Percentiles rank a stretch among this genome's conserved stretches.
Conservation (phyloP, 2,888 invertebrate genomes). For the Drosophila bunnanda region DNA sequence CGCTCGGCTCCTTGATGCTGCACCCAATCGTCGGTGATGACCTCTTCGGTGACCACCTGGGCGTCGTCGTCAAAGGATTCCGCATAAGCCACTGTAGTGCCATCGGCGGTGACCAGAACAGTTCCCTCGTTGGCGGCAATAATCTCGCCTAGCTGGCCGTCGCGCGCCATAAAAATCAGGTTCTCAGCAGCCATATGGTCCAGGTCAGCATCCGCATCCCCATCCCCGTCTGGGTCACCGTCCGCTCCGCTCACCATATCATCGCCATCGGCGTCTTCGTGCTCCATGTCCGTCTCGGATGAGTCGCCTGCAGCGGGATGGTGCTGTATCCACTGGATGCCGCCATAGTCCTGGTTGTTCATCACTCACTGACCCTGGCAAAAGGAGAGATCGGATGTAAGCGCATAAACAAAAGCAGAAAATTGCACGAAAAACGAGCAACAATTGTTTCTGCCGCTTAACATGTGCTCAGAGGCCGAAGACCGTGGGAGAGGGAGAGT, state of each 20-base stretch:
- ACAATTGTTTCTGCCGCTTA: slow-evolving; percentile 59
- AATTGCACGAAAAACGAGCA: slow-evolving; percentile 51
- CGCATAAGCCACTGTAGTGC: slow-evolving; percentile 60
- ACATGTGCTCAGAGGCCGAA: slow-evolving; percentile 68
- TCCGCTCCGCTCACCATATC: slow-evolving; percentile 59
- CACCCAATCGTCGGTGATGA: slow-evolving; percentile 93
- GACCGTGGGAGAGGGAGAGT: slow-evolving; percentile 61
- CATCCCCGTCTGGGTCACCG: slow-evolving; percentile 50
- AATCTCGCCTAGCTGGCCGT: slow-evolving; percentile 84
- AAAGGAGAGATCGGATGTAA: neutral
- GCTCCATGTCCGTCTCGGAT: slow-evolving; percentile 73
- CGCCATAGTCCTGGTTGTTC: slow-evolving; percentile 75
- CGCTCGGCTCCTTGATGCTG: slow-evolving; percentile 90
- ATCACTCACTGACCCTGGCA: slow-evolving; percentile 57
- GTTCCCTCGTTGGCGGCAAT: slow-evolving; percentile 72
- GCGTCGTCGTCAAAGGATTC: slow-evolving; percentile 84
- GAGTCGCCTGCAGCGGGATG: slow-evolving; percentile 60
- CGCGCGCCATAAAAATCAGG: slow-evolving; percentile 87
- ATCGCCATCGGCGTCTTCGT: slow-evolving; percentile 42
- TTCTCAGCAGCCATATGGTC: slow-evolving; percentile 89
- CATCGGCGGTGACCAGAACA: slow-evolving; percentile 74
- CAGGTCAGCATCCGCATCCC: slow-evolving; percentile 76
- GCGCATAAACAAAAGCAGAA: slow-evolving; percentile 16
- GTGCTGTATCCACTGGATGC: slow-evolving; percentile 82
- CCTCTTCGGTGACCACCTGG: slow-evolving; percentile 91